These are phyloP conservation scores for Notothenia coriiceps DNA, from an alignment of 2,113 vertebrate genomes.

Conservation along the genomic window DNA sequence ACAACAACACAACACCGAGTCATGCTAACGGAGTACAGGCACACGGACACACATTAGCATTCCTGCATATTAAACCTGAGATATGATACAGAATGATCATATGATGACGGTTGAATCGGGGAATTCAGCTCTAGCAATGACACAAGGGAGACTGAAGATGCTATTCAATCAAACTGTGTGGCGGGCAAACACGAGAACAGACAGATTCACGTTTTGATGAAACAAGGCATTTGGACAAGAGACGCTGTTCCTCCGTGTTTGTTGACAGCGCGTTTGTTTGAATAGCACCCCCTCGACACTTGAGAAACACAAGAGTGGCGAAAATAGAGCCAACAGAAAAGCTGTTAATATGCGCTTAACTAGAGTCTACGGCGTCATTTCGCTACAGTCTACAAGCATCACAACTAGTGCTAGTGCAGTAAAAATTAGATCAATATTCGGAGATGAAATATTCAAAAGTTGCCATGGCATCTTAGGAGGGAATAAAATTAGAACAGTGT, in stretches of 20 bases:
- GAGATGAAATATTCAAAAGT: slow-evolving; percentile 79
- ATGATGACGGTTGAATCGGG: slow-evolving; percentile 70
- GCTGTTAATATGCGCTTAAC: slow-evolving; percentile 74
- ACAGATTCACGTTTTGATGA: slow-evolving; percentile 40
- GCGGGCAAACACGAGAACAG: slow-evolving; percentile 65
- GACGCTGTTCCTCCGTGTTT: slow-evolving; percentile 64
- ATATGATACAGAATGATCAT: slow-evolving; percentile 57
- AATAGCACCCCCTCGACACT: slow-evolving; percentile 76
- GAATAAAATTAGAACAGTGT: slow-evolving; percentile 57
- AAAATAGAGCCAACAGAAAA: slow-evolving; percentile 76
- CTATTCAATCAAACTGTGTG: slow-evolving; percentile 77
- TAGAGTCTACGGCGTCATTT: slow-evolving; percentile 70
- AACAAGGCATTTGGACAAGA: slow-evolving; percentile 57
- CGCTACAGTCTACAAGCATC: slow-evolving; percentile 78
- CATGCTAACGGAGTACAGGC: slow-evolving; percentile 78
- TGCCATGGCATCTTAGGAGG: slow-evolving; percentile 82
- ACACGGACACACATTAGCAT: slow-evolving; percentile 64
- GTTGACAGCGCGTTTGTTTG: slow-evolving; percentile 70
- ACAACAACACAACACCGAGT: slow-evolving; percentile 76
- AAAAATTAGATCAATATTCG: slow-evolving; percentile 67
- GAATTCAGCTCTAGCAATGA: slow-evolving; percentile 76
- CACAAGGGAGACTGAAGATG: slow-evolving; percentile 74
- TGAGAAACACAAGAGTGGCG: slow-evolving; percentile 68
- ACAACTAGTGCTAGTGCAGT: slow-evolving; percentile 73
- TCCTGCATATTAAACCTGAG: slow-evolving; percentile 65